Evolutionary conservation across 2,797 vertebrate species (phyloP), one percentile per base, ranked within the genome.

Genomic region (Epinephelus coioides): DNA sequence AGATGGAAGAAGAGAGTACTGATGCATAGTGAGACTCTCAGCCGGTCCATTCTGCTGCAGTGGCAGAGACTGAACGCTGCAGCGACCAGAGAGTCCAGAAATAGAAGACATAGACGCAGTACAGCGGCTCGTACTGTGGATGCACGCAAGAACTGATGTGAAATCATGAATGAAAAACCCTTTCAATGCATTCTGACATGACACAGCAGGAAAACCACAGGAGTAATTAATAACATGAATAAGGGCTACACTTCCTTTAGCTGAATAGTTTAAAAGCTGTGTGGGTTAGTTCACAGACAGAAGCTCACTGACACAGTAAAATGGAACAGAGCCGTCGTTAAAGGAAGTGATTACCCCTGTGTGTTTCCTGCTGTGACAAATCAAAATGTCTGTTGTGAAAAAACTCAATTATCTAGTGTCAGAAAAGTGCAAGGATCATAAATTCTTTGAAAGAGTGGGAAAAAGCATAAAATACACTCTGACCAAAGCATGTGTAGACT

Each of bases 21-120:
- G 56, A 25, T 64, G 76, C 15, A 27, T 19, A 60, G 76, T 10
- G 64, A 49, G 73, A 54, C 34, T 70, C n/a, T 61, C 40, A 49
- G 81, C 75, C 1, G 34, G 60, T 77, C 55, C 50, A 5, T 60
- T 68, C 9, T 85, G 86, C 91, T 89, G 91, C 93, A 88, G 84
- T 70, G 80, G 50, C 72, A 71, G 63, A 81, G 76, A 64, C 51
- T 5, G 60, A 86, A 64, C 71, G 61, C 88, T 90, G 91, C 90
- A 88, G 89, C 65, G 34, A 63, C 9, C 21, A 27, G 14, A 40
- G 66, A 57, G 73, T 63, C 60, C 81, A 80, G 73, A 77, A 84
- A 86, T 72, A 87, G 64, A 86, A 40, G 54, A 71, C 60, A 57
- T 5, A 75, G 76, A 76, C 50, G 63, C 83, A 76, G 83, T 38